Evolutionary conservation across 2,797 vertebrate genomes (phyloP).

Genomic region (Danio kyathit): DNA sequence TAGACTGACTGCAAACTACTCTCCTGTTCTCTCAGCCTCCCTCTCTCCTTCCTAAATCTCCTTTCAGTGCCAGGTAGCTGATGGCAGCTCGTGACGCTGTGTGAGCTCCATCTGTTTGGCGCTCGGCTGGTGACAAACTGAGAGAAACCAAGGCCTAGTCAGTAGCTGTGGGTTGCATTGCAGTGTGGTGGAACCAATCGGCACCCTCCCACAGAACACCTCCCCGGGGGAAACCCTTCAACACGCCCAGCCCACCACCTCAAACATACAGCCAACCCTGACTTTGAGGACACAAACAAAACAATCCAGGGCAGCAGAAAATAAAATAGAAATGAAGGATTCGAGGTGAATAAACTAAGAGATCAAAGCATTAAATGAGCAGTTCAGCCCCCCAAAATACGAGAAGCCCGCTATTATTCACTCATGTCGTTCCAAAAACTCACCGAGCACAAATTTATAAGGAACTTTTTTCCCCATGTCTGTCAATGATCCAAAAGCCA

Average conservation of each 20-base stretch:
- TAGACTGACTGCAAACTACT: neutral
- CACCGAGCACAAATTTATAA: neutral
- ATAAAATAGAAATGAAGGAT: neutral
- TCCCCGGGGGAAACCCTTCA: slow-evolving; percentile 39
- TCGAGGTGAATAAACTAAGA: neutral
- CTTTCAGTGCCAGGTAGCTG: slow-evolving; percentile 43
- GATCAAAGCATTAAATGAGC: neutral
- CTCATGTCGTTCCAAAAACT: neutral
- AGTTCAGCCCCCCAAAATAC: too few relatives aligned
- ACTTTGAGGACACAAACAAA: neutral
- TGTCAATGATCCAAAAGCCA: neutral
- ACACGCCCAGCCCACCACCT: neutral
- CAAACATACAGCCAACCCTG: neutral
- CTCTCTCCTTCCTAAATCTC: neutral
- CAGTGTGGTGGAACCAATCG: slow-evolving; percentile 39
- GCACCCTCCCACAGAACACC: slow-evolving; percentile 54
- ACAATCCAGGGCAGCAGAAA: neutral
- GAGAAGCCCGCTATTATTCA: neutral
- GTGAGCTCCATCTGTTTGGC: slow-evolving; percentile 59
- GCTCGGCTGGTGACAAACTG: slow-evolving; percentile 25
- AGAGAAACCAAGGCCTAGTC: slow-evolving; percentile 34
- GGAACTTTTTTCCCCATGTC: neutral
- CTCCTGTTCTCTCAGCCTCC: slow-evolving; percentile 8
- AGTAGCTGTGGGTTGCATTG: slow-evolving; percentile 43
- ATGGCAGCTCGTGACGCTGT: slow-evolving; percentile 29